These are phyloP conservation scores for Anthophora plumipes DNA, from an alignment of 2,888 invertebrate species.

Conservation along the genomic window DNA sequence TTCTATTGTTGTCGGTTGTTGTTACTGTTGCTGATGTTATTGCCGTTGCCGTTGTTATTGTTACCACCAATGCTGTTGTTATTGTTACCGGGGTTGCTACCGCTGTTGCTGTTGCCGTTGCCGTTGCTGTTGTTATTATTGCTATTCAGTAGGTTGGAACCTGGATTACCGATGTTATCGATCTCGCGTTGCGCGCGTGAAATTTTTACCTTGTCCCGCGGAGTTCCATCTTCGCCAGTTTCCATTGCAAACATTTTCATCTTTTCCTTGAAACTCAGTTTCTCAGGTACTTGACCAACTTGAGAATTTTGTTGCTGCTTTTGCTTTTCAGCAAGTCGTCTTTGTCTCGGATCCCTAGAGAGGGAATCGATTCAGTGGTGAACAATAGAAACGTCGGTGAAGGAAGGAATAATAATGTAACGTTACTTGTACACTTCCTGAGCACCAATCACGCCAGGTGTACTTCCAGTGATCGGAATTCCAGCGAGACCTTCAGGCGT, in stretches of 20 bases:
- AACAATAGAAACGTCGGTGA: neutral
- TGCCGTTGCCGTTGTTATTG: slow-evolving; percentile 60
- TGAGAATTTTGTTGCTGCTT: slow-evolving; percentile 87
- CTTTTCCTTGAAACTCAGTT: slow-evolving; percentile 98
- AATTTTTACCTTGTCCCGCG: slow-evolving; percentile 97
- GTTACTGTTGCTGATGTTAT: slow-evolving; percentile 54
- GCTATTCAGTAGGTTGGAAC: slow-evolving; percentile 77
- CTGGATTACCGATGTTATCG: slow-evolving; percentile 88
- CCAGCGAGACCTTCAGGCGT: slow-evolving; percentile 87
- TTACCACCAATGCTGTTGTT: slow-evolving; percentile 41
- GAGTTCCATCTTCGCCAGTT: slow-evolving; percentile 96
- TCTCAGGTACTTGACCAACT: slow-evolving; percentile 92
- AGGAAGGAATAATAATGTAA: neutral
- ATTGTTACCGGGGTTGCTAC: slow-evolving; percentile 54
- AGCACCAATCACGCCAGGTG: slow-evolving; percentile 98
- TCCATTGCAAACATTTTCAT: slow-evolving; percentile 99
- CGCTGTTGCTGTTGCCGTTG: slow-evolving; percentile 67
- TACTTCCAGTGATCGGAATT: slow-evolving; percentile 87
- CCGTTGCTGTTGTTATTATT: slow-evolving; percentile 66
- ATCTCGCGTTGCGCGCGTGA: slow-evolving; percentile 98
- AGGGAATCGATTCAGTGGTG: neutral
- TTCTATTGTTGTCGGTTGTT: slow-evolving; percentile 38
- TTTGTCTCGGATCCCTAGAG: slow-evolving; percentile 93
- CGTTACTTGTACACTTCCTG: slow-evolving; percentile 97
- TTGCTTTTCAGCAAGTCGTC: slow-evolving; percentile 93